A percentile compares a stretch with the other conserved stretches of the same genome.
Evolutionary conservation across 2,113 vertebrate species (phyloP).

Genomic region (Gymnocephalus cernua): DNA sequence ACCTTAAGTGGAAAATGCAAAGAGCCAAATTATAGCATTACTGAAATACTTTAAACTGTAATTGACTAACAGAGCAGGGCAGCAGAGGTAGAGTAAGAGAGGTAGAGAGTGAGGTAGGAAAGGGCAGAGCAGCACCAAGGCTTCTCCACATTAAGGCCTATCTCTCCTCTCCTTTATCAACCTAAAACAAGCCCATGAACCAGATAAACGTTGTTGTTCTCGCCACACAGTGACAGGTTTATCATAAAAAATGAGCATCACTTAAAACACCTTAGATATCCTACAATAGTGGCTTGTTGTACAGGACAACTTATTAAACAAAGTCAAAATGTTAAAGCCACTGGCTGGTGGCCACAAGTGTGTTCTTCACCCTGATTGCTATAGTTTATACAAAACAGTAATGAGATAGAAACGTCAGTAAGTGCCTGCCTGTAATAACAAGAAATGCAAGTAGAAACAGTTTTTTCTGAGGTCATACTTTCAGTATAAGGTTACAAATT

Average conservation of each 20-base stretch:
- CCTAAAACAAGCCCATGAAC: slow-evolving; percentile 23
- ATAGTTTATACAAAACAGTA: slow-evolving; percentile 15
- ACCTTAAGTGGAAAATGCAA: background rate
- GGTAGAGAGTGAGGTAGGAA: slow-evolving; percentile 73
- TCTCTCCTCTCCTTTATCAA: slow-evolving; percentile 56
- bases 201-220: background rate
- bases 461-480: background rate
- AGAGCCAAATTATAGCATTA: background rate
- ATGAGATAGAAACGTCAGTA: slow-evolving; percentile 8
- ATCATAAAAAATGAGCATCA: slow-evolving; percentile 17
- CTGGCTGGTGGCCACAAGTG: background rate
- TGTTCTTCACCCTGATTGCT: slow-evolving; percentile 11
- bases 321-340: slow-evolving; percentile 4
- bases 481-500: background rate
- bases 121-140: slow-evolving; percentile 54
- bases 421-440: background rate
- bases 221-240: slow-evolving; percentile 25
- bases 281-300: background rate
- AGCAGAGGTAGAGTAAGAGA: slow-evolving; percentile 65
- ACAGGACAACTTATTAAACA: background rate
- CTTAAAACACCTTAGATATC: slow-evolving; percentile 5
- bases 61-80: background rate
- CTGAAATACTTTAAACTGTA: background rate
- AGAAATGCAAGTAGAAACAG: background rate
- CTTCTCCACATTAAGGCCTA: slow-evolving; percentile 69